Base-by-base conservation (phyloP, 2,888 invertebrate species). In the Neuroscelio doddi region DNA sequence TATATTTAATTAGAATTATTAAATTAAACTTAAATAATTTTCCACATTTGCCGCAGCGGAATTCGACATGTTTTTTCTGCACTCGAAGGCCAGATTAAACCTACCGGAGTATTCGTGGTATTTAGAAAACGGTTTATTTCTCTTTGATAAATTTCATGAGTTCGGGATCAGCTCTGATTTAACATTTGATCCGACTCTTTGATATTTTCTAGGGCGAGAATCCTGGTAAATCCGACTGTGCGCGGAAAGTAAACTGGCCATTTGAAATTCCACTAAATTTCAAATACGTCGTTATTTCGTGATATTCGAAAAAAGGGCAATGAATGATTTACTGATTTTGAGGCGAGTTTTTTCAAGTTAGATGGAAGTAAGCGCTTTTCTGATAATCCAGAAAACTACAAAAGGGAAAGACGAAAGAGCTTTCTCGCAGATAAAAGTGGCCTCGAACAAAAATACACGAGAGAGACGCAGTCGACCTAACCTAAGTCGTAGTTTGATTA, bases 401-500 rank as follows among this genome's bases (percentile, higher is more conserved):
- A 50, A 51, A 39, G 9, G 51, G 32, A 49, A 45, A 56, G 51
- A 63, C 56, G 56, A 63, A 56, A 56, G 62, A 50, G 44, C 42
- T 24, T 29, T n/a, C n/a, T n/a, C 36, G 29, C 34, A 45, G 30
- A 51, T 45, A 38, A 29, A 44, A 53, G 26, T 26, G 42, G 42
- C 47, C 26, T 21, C 16, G 49, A 14, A 24, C 21, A 24, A 36
- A 64, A 58, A 57, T 52, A 41, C 52, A 32, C 34, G 41, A 36
- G 42, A 29, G 57, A 50, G 50, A 17, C n/a, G 42, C 26, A 12
- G 26, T 34, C 36, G 45, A 29, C 30, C 36, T 50, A 38, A 44
- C 21, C 36, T 1, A 30, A 12, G 34, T 26, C 50, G 50, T 62
- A 62, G 62, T 62, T 62, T 62, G 62, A 62, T 62, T 62, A 55